Evolutionary conservation across 2,797 vertebrate genomes (phyloP).

Genomic region (Loriculus beryllinus): DNA sequence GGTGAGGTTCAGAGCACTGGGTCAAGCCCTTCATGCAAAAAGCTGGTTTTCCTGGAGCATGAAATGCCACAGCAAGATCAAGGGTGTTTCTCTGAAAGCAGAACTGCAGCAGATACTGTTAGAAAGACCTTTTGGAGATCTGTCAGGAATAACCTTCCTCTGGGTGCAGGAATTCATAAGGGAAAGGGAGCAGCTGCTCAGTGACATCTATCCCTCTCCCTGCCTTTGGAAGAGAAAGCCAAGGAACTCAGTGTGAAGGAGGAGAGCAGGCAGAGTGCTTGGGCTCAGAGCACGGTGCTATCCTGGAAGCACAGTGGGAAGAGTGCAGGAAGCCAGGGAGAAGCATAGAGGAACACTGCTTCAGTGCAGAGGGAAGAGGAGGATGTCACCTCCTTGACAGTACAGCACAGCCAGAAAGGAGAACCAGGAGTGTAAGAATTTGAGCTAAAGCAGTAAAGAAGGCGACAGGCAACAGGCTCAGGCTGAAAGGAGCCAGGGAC

Average conservation of each 20-base stretch:
- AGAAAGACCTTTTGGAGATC: not conserved
- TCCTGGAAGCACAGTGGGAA: not conserved
- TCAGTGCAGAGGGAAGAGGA: not conserved
- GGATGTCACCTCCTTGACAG: not conserved
- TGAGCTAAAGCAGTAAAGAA: not conserved
- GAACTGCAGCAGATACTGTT: not conserved
- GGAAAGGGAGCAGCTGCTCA: not conserved
- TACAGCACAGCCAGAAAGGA: not conserved
- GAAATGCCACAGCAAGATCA: fast-evolving
- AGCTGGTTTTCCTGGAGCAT: not conserved
- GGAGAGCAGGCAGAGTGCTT: not conserved
- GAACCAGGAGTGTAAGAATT: not conserved
- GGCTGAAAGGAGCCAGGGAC: not conserved
- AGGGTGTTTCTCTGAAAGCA: not conserved
- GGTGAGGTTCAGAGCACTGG: not conserved
- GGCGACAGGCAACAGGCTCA: not conserved
- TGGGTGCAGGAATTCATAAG: not conserved
- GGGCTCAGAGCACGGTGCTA: not conserved
- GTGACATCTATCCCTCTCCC: not conserved
- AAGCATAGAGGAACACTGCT: not conserved
- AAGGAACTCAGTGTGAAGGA: not conserved
- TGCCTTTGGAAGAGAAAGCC: not conserved
- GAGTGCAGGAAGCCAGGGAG: not conserved
- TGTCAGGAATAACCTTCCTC: not conserved
- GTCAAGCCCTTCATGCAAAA: not conserved